These are phyloP conservation scores for Sylvilagus floridanus DNA, from an alignment of 2,797 vertebrate species.

Conservation along the genomic window DNA sequence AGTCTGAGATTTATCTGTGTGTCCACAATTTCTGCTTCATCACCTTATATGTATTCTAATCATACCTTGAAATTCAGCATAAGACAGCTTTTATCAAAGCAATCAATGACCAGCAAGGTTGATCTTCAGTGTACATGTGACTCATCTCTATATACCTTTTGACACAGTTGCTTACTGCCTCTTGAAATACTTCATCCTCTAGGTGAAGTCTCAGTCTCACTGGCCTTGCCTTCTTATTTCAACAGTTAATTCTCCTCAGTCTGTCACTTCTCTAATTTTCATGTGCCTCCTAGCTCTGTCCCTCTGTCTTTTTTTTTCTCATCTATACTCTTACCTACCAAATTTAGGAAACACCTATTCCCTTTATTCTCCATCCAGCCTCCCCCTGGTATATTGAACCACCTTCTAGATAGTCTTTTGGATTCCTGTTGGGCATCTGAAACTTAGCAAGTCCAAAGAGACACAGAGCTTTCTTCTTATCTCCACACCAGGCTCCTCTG, in stretches of 20 bases:
- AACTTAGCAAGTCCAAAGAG: constrained; percentile 5
- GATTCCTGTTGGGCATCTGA: neutral
- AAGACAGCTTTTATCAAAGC: neutral
- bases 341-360: neutral
- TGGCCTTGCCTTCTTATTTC: neutral
- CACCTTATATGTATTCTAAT: constrained; percentile 10
- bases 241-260: neutral
- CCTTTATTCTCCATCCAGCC: neutral
- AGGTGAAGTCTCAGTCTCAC: neutral
- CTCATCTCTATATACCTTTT: neutral
- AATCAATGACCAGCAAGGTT: neutral
- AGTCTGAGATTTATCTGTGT: neutral
- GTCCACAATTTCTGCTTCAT: neutral
- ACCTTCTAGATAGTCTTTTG: neutral
- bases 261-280: neutral
- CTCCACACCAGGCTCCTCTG: neutral
- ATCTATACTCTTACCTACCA: neutral
- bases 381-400: neutral
- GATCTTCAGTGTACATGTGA: neutral
- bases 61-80: neutral
- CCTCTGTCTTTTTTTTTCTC: neutral
- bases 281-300: neutral
- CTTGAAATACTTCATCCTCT: neutral
- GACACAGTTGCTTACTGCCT: neutral
- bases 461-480: neutral